Conservation (phyloP, 2,113 vertebrate genomes). For the Plotosus lineatus region DNA sequence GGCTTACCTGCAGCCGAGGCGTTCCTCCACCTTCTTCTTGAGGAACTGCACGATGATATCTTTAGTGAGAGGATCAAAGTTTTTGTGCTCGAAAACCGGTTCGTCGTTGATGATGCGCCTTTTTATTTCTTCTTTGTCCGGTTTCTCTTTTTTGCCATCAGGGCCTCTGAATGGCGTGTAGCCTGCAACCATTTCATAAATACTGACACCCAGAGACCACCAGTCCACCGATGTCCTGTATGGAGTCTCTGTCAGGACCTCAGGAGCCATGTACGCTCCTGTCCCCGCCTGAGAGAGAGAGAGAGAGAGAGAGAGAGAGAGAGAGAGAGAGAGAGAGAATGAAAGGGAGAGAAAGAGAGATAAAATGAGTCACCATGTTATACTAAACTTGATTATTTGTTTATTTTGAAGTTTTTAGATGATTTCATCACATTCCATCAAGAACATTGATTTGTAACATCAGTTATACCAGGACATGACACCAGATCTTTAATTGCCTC, state of each 20-base stretch:
- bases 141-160: conserved; percentile 81
- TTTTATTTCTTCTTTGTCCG: conserved; percentile 87
- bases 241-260: conserved; percentile 82
- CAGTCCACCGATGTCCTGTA: conserved; percentile 93
- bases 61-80: conserved; percentile 81
- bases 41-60: conserved; percentile 86
- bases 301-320: background rate
- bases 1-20: conserved; percentile 89
- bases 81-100: conserved; percentile 80
- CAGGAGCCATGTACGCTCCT: conserved; percentile 92
- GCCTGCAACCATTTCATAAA: conserved; percentile 92
- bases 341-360: background rate
- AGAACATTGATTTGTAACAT: background rate
- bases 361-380: background rate
- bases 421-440: background rate
- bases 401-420: background rate
- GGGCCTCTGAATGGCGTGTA: conserved; percentile 89
- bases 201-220: conserved; percentile 93
- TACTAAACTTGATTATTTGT: background rate
- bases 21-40: conserved; percentile 83
- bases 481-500: background rate
- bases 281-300: conserved; percentile 82
- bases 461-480: background rate
- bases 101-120: conserved; percentile 86
- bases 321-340: background rate